Evolutionary conservation across 2,888 invertebrate genomes (phyloP).

Genomic region (Pollenia amentaria): DNA sequence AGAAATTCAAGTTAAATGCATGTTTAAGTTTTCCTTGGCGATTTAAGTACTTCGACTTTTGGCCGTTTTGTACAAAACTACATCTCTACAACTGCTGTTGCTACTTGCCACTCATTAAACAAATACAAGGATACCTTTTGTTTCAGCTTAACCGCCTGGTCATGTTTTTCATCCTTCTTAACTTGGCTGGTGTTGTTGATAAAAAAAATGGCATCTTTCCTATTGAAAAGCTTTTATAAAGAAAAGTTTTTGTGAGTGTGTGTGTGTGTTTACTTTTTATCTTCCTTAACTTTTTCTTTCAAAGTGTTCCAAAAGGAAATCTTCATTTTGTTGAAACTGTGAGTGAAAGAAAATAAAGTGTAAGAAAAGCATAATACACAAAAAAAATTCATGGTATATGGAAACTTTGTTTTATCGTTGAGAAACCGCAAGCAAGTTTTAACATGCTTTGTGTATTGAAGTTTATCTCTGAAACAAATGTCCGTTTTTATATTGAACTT

Average conservation of each 20-base stretch:
- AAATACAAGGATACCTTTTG: constrained; percentile 65
- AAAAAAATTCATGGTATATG: not conserved
- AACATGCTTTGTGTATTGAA: constrained; percentile 50
- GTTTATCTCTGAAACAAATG: constrained; percentile 54
- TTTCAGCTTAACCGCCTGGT: constrained; percentile 51
- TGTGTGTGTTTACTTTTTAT: not conserved
- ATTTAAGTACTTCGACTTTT: constrained; percentile 73
- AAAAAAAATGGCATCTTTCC: constrained; percentile 18
- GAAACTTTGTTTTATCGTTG: constrained; percentile 66
- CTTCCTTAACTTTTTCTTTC: constrained; percentile 21
- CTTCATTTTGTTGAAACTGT: constrained; percentile 48
- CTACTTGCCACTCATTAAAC: constrained; percentile 49
- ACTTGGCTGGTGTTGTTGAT: constrained; percentile 18
- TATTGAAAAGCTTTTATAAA: constrained; percentile 22
- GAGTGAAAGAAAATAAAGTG: constrained; percentile 6
- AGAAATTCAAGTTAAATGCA: constrained; percentile 76
- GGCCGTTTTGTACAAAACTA: constrained; percentile 36
- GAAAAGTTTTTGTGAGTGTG: constrained; percentile 52
- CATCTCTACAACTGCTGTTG: constrained; percentile 23
- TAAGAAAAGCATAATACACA: not conserved
- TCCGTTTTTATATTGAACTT: constrained; percentile 61
- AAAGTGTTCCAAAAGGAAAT: constrained; percentile 59
- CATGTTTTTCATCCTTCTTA: constrained; percentile 38
- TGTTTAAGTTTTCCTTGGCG: constrained; percentile 75
- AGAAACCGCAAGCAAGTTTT: constrained; percentile 71